phyloP scores from a whole-genome alignment of 1,140 invertebrate genomes.

The Hirudo medicinalis region DNA sequence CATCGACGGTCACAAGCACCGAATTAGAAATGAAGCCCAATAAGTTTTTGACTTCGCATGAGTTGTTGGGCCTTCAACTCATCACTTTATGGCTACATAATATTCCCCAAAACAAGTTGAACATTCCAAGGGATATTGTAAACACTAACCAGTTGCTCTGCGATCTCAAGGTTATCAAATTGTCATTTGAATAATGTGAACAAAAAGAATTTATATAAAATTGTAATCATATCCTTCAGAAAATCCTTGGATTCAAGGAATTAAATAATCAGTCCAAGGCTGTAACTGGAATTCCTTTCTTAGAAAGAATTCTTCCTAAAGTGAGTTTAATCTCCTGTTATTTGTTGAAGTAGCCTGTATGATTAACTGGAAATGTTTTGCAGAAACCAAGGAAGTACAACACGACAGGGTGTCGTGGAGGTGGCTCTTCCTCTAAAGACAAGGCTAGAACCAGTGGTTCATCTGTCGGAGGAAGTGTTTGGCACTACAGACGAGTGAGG shows the following conservation, averaged over 20 bases:
- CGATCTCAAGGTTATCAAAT: constrained; percentile 52
- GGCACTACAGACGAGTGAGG: constrained; percentile 42
- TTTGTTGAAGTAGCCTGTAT: no score
- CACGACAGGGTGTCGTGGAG: background rate
- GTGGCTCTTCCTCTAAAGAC: background rate
- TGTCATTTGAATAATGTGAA: background rate
- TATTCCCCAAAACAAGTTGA: constrained; percentile 73
- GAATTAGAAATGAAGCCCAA: constrained; percentile 12
- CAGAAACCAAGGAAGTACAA: constrained; percentile 3
- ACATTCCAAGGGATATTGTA: constrained; percentile 73
- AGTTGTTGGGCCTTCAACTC: constrained; percentile 61
- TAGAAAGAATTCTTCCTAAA: constrained; percentile 42
- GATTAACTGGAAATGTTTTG: background rate
- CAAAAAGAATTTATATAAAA: no score
- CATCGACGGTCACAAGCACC: background rate
- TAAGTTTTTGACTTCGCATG: constrained; percentile 45
- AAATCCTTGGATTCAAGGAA: constrained; percentile 69
- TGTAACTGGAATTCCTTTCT: constrained; percentile 62
- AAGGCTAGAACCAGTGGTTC: background rate
- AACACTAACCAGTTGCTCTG: constrained; percentile 76
- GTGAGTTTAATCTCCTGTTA: constrained; percentile 13
- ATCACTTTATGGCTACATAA: constrained; percentile 72
- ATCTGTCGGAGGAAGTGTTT: constrained; percentile 1
- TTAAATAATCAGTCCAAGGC: constrained; percentile 69
- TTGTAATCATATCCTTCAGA: constrained; percentile 41